Base-by-base conservation (phyloP, 2,113 vertebrate species). In the Pagrus major region DNA sequence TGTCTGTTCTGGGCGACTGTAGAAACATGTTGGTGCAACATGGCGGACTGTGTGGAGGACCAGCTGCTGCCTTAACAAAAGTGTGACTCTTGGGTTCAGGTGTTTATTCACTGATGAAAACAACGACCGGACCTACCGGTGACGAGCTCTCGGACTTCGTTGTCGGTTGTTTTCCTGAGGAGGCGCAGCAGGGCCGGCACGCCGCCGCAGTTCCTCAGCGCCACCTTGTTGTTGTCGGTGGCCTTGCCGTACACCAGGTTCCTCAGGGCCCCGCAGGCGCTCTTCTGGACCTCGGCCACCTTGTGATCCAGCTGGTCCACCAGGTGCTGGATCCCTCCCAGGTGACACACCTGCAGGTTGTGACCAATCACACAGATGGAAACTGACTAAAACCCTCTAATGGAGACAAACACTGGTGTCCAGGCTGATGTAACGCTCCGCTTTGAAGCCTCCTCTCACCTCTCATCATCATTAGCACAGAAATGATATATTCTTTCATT, bases 151-250 rank as follows among this genome's bases (percentile, higher is more conserved):
- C 97, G 95, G 42, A 98, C 92, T 93, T 99, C 98, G 0, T 96
- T 96, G 93, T 99, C 98, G 0, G 95, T 91, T 2, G 97, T 98
- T 86, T 99, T 99, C 91, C 97, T 95, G 90, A 99, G 91, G 85
- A 99, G 91, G 9, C 97, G 95, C 77, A 99, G 92, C 46, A 99
- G 95, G 6, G 98, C 98, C 2, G 97, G 97, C 14, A 99, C 95
- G 1, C 98, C 98, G 0, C 97, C 97, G 9, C 97, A 97, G 35
- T 99, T 99, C 93, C 97, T 97, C 95, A 99, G 96, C 0, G 97
- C 96, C 91, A 99, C 96, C 91, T 99, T 99, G 95, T 99, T 99
- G 91, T 97, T 97, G 59, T 99, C 98, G 0, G 97, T 99, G 68
- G 97, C 98, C 77, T 98, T 99, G 4, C 98, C 96, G 0, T 97